Evolutionary conservation across 2,888 invertebrate species (phyloP).

Genomic region (Orthosia cruda): DNA sequence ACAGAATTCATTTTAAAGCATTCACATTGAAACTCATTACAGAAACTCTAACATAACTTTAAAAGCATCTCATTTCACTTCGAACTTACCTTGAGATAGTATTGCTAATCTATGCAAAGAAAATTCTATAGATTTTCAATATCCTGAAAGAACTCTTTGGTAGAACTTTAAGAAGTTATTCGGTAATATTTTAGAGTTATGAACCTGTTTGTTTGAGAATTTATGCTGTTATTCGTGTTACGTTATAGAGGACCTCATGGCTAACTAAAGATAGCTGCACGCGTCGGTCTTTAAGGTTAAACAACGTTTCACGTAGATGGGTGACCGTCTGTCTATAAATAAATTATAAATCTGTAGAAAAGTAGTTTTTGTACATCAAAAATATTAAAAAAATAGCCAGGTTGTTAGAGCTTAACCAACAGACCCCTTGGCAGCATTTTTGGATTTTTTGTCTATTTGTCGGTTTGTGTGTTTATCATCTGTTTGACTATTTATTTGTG

Average conservation of each 20-base stretch:
- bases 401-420: no score
- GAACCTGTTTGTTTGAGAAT: conserved; percentile 59
- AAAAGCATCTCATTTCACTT: conserved; percentile 66
- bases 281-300: no score
- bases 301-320: no score
- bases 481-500: no score
- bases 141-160: conserved; percentile 61
- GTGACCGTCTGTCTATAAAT: no score
- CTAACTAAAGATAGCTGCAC: neutral
- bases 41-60: conserved; percentile 64
- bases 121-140: conserved; percentile 76
- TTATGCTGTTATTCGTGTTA: conserved; percentile 35
- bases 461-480: no score
- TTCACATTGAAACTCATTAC: conserved; percentile 71
- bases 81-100: conserved; percentile 65
- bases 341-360: no score
- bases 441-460: no score
- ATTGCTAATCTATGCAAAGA: conserved; percentile 74
- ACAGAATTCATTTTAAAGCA: conserved; percentile 60
- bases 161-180: conserved; percentile 47
- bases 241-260: neutral
- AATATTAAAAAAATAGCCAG: no score
- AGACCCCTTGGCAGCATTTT: no score
- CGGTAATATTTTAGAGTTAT: conserved; percentile 58
- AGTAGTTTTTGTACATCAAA: no score